Base-by-base conservation (phyloP, 2,888 invertebrate genomes). In the Hypselothyrea guttata region DNA sequence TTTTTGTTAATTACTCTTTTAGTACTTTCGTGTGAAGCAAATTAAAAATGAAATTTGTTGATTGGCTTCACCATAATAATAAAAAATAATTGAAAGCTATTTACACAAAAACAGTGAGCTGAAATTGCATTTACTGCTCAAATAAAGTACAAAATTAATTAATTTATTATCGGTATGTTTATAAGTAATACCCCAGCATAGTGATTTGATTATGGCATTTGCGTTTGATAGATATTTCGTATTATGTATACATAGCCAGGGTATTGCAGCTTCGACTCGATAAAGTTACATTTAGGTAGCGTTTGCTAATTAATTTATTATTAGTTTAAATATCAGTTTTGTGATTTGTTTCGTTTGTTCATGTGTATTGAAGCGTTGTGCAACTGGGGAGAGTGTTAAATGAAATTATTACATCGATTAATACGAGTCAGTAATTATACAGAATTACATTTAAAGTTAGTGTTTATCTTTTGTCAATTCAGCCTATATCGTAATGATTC, bases 391-490 rank as follows among this genome's bases (percentile, higher is more conserved):
- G n/a, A 41, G 64, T 64, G 47, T 58, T 44, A 68, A 69, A 69
- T 55, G 34, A 52, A 64, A 61, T 65, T 45, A 65, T 27, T 58
- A 69, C 57, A 54, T 57, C 54, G 52, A 70, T 58, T 55, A 68
- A 53, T 72, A 41, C 54, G 41, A 55, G 33, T 31, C 53, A 27
- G 40, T 55, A 57, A 59, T 51, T 69, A 64, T 47, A 67, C 66
- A 70, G 62, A 61, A 60, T 71, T 70, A 66, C 62, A 71, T 51
- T 61, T 45, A 46, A 60, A 62, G n/a, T 47, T 45, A n/a, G 16
- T 49, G 34, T 46, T 31, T 27, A 34, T 22, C n/a, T 13, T 5
- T 38, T 41, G 30, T 34, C 7, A 7, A 31, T 51, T 37, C 42
- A 51, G 51, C 56, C 45, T 65, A 49, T 49, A 49, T 49, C 33